Percentiles rank a stretch among this genome's conserved stretches.
Evolutionary conservation across 2,888 invertebrate genomes (phyloP).

Genomic region (Gibbula magus): DNA sequence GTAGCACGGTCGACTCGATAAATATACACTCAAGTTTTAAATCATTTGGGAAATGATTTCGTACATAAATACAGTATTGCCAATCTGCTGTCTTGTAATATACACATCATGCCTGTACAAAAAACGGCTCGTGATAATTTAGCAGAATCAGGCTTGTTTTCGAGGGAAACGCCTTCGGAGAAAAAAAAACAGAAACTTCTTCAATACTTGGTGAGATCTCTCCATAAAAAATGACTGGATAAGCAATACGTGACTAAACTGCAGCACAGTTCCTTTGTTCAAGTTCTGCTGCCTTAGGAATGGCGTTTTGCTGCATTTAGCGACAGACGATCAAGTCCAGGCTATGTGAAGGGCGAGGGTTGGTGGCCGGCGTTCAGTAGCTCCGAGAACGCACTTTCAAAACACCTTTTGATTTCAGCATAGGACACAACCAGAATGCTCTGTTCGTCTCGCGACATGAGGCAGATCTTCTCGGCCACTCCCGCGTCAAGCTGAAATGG

Average conservation of each 20-base stretch:
- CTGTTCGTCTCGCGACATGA: conserved; percentile 97
- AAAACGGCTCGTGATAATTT: neutral
- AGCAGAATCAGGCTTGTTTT: neutral
- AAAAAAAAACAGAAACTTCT: neutral
- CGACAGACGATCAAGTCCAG: neutral
- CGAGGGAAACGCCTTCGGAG: neutral
- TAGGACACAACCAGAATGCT: conserved; percentile 96
- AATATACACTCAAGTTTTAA: conserved; percentile 18
- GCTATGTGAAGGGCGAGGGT: conserved; percentile 33
- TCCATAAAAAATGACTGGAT: conserved; percentile 22
- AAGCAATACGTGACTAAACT: neutral
- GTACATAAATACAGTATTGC: conserved; percentile 19
- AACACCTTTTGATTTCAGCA: conserved; percentile 94
- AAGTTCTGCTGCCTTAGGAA: conserved; percentile 15
- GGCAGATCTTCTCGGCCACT: conserved; percentile 83
- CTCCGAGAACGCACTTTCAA: conserved; percentile 93
- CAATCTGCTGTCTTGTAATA: conserved; percentile 7
- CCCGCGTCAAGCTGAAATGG: conserved; percentile 76
- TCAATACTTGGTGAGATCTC: conserved; percentile 22
- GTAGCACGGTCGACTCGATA: conserved; percentile 1
- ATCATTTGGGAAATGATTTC: conserved; percentile 13
- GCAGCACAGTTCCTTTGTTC: conserved; percentile 19
- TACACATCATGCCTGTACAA: conserved; percentile 2
- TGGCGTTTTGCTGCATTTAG: conserved; percentile 14
- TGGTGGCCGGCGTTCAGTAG: conserved; percentile 74